Evolutionary conservation across 2,113 vertebrate species (phyloP), one percentile per base, ranked within the genome.

Genomic region (Menidia beryllina): DNA sequence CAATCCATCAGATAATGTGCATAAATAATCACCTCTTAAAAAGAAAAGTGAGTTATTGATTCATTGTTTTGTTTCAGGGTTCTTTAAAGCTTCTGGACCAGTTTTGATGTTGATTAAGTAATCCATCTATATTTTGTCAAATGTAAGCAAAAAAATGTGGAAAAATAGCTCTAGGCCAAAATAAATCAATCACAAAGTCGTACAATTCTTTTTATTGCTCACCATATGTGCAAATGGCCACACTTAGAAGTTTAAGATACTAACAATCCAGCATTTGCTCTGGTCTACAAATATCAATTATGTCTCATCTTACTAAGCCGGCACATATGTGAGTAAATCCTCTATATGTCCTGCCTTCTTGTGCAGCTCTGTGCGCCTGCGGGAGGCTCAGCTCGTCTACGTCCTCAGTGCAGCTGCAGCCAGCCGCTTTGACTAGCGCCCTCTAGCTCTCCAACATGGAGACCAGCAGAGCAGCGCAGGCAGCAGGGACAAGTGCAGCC

Each of bases 401-500:
- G 78, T 27, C 49, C 56, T 64, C 57, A 74, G 61, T 53, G 54
- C 75, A 72, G 82, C 68, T 79, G 75, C 58, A 57, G 51, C 9
- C 72, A 43, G 50, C 14, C 36, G 23, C 77, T 23, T 49, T 61
- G 51, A 76, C 82, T 85, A 88, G 86, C 85, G 84, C 89, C 90
- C 90, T 90, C 90, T 88, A 62, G 39, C 51, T 25, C 41, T 48
- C 62, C 59, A 75, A 58, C 71, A 55, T 19, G 66, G 58, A 57
- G 68, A 51, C 11, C 24, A 59, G 27, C 25, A 73, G 60, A 77
- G 43, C 45, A 72, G 62, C 21, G 65, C 56, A 39, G 63, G 68
- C 83, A 86, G 83, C 84, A 36, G 80, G 70, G 57, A 79, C 73
- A 84, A 82, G 76, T 81, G 79, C 69, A 58, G 70, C 68, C 61